Conservation (phyloP, 2,797 vertebrate species). For the Iguana delicatissima region DNA sequence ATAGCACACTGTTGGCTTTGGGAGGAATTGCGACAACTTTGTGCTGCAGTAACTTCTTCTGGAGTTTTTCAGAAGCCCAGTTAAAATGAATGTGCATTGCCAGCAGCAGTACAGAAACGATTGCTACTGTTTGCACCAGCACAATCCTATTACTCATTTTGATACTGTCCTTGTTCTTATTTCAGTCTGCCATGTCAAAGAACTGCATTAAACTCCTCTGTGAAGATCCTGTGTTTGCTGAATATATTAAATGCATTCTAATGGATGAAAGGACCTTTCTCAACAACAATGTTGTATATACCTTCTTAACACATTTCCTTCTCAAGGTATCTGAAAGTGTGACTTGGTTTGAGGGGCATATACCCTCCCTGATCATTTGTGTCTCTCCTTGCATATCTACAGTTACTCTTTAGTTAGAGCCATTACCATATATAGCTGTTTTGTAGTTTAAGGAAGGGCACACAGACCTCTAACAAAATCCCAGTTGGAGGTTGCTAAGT, state of each 20-base stretch:
- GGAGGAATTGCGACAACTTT: not conserved
- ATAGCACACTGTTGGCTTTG: not conserved
- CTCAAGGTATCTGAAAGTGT: slow-evolving; percentile 85
- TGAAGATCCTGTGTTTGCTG: slow-evolving; percentile 95
- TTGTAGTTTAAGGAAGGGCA: not conserved
- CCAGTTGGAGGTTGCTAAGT: not conserved
- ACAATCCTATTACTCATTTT: rapidly evolving
- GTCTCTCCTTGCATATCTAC: not conserved
- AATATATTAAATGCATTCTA: slow-evolving; percentile 97
- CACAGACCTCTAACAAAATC: not conserved
- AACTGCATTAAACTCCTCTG: slow-evolving; percentile 97
- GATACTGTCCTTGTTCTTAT: slow-evolving; percentile 38
- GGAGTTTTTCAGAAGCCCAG: not conserved
- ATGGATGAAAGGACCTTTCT: slow-evolving; percentile 97
- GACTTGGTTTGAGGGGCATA: not conserved
- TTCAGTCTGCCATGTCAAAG: slow-evolving; percentile 92
- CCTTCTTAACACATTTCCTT: slow-evolving; percentile 96
- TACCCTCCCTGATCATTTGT: not conserved
- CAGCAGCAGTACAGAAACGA: no score
- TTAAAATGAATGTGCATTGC: not conserved
- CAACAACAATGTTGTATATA: slow-evolving; percentile 94
- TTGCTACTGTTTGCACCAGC: not conserved
- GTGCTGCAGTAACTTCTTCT: not conserved
- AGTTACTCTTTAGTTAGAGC: not conserved
- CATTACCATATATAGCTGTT: not conserved